Base-by-base conservation (phyloP, 2,113 vertebrate genomes). In the Epinephelus lanceolatus region DNA sequence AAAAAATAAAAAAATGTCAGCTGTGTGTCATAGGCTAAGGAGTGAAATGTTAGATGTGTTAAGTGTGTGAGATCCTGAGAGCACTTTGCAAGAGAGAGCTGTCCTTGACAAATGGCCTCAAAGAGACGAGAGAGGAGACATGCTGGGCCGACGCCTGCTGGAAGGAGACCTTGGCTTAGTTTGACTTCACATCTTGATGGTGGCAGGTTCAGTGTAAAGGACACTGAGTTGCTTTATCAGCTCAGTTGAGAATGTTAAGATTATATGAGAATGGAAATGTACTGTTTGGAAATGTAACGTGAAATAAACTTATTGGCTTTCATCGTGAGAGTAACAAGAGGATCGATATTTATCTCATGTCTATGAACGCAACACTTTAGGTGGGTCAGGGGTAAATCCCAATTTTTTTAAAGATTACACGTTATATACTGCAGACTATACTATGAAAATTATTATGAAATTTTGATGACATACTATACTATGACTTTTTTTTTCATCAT, bases 31-130 rank as follows among this genome's bases (percentile, higher is more conserved):
- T 19, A 33, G 57, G 62, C 59, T 51, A 49, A 73, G 67, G 61
- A 62, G 76, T 75, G 82, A 88, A 84, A 87, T 76, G 66, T 8
- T 47, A 82, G 71, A 75, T 42, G 71, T 75, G 55, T 55, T 62
- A 68, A 78, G 83, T 71, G 62, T 23, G 59, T 83, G 67, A 68
- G 76, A 70, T 67, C 56, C 52, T 69, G 67, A 84, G 70, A 77
- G 71, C 77, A 76, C 73, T 86, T 83, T 45, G 52, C 30, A 71
- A 65, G 65, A 55, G 52, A 80, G 42, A 49, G 71, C 49, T 59
- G 60, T 69, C 88, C 78, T 89, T 86, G 81, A 76, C 65, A 42
- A 37, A 2, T 27, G 37, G n/a, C 51, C 60, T 51, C 40, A 56
- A 27, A 10, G 56, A 69, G 45, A 65, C 10, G 6, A 72, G 45